These are phyloP conservation scores for Amblyraja radiata DNA, from an alignment of 2,797 vertebrate genomes.

Conservation along the genomic window DNA sequence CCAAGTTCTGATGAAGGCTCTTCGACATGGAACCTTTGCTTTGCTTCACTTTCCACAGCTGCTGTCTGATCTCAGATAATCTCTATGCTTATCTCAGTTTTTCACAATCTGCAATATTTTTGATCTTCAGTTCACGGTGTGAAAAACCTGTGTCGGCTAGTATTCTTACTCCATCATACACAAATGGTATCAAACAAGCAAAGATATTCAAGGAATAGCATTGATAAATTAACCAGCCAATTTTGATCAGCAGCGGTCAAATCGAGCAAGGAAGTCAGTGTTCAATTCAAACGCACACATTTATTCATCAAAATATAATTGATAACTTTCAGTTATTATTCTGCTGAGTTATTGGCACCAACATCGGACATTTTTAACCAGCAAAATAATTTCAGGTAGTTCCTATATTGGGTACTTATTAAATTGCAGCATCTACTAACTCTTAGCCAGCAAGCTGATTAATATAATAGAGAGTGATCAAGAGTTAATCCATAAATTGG, in stretches of 20 bases:
- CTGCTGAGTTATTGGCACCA: background rate
- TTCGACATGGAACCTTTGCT: no score
- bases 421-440: background rate
- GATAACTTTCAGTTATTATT: background rate
- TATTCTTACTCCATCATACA: background rate
- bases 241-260: background rate
- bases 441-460: background rate
- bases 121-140: no score
- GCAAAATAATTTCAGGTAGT: background rate
- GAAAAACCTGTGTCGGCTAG: background rate
- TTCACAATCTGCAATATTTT: no score
- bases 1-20: no score
- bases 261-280: background rate
- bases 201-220: background rate
- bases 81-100: no score
- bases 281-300: background rate
- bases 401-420: background rate
- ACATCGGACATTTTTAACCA: background rate
- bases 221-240: background rate
- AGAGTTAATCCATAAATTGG: background rate
- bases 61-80: no score
- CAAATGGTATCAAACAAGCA: background rate
- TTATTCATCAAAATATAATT: slow-evolving; percentile 4
- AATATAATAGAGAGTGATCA: background rate
- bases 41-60: no score